Evolutionary conservation across 2,113 vertebrate genomes (phyloP).

Genomic region (Todiramphus saurophagus): DNA sequence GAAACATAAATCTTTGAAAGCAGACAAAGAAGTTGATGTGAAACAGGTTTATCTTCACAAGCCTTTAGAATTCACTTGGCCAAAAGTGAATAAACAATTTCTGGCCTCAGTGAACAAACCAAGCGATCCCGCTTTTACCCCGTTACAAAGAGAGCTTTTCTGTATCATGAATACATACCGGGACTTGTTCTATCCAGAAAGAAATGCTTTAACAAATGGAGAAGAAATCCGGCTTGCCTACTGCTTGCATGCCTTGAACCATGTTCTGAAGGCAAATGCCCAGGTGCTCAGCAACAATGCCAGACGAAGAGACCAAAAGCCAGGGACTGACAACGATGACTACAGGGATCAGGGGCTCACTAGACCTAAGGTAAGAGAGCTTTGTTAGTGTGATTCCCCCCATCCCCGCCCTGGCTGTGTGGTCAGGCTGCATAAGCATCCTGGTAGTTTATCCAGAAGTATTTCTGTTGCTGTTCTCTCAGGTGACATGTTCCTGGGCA

Average conservation of each 20-base stretch:
- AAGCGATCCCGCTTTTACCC: conserved; percentile 60
- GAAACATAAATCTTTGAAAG: conserved; percentile 71
- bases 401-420: neutral
- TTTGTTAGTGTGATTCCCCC: neutral
- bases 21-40: conserved; percentile 72
- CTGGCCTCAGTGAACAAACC: conserved; percentile 39
- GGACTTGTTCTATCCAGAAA: conserved; percentile 88
- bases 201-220: conserved; percentile 78
- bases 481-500: neutral
- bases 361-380: conserved; percentile 87
- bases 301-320: conserved; percentile 74
- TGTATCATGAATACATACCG: conserved; percentile 88
- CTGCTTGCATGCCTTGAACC: conserved; percentile 92
- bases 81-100: conserved; percentile 75
- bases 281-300: conserved; percentile 88
- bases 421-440: neutral
- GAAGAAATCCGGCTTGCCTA: conserved; percentile 84
- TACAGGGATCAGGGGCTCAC: conserved; percentile 94
- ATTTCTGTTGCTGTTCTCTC: neutral
- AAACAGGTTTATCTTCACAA: conserved; percentile 83
- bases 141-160: conserved; percentile 88
- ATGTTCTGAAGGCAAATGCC: conserved; percentile 92
- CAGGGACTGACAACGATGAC: conserved; percentile 72
- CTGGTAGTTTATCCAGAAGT: neutral
- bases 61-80: conserved; percentile 82